These are phyloP conservation scores for Zeuzera pyrina DNA, from an alignment of 2,888 invertebrate genomes.

Conservation along the genomic window DNA sequence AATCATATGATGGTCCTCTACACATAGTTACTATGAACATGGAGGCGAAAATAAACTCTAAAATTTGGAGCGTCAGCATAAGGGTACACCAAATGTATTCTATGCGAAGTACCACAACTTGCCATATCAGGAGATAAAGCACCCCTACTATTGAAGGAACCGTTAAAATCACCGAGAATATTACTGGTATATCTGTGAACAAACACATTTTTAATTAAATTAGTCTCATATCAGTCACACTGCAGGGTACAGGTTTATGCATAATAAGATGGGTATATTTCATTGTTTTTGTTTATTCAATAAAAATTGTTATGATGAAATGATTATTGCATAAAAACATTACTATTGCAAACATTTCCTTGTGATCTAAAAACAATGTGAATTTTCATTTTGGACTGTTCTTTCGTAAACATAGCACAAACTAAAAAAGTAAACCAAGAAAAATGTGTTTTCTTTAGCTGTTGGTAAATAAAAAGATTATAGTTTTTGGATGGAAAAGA, in stretches of 20 bases:
- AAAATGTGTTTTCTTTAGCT: too few relatives aligned
- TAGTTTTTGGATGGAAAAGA: too few relatives aligned
- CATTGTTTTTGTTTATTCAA: background rate
- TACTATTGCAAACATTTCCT: too few relatives aligned
- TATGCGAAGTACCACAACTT: constrained; percentile 87
- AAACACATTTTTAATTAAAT: background rate
- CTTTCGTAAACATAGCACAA: too few relatives aligned
- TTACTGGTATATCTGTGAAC: constrained; percentile 82
- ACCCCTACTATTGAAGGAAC: constrained; percentile 89
- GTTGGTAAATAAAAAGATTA: too few relatives aligned
- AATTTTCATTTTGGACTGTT: too few relatives aligned
- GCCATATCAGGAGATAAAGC: constrained; percentile 89
- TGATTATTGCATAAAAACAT: constrained; percentile 1
- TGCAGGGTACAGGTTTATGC: too few relatives aligned
- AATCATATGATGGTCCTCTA: constrained; percentile 74
- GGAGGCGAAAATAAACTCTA: constrained; percentile 88
- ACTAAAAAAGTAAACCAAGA: too few relatives aligned
- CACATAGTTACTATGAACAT: constrained; percentile 79
- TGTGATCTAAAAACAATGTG: too few relatives aligned
- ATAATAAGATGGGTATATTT: too few relatives aligned
- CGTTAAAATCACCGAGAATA: constrained; percentile 86
- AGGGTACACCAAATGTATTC: constrained; percentile 92
- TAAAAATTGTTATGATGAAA: constrained; percentile 13
- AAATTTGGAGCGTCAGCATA: constrained; percentile 83
- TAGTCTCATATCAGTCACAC: too few relatives aligned